phyloP scores from a whole-genome alignment of 2,797 vertebrate genomes.

The Pseudocheirus occidentalis region DNA sequence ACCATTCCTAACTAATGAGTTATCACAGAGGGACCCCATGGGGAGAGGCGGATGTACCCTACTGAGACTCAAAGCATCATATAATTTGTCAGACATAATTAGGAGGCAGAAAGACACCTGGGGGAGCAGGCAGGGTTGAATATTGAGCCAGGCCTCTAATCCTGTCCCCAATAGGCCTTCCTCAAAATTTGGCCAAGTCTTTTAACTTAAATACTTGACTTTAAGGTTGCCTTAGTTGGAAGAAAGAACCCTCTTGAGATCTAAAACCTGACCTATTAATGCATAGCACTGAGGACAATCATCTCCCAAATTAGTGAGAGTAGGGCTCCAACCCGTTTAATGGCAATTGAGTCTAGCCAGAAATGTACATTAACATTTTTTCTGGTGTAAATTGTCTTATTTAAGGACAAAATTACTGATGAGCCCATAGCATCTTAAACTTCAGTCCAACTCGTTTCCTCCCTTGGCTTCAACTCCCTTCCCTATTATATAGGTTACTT shows the following conservation, averaged over 20 bases:
- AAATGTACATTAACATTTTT: not conserved
- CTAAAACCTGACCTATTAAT: not conserved
- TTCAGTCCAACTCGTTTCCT: not conserved
- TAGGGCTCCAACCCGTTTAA: not conserved
- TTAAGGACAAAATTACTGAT: not conserved
- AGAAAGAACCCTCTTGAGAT: not conserved
- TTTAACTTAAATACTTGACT: not conserved
- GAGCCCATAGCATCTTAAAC: not conserved
- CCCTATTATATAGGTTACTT: not conserved
- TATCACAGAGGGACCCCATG: not conserved
- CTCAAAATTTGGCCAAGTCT: not conserved
- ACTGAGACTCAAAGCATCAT: not conserved
- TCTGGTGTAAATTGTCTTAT: not conserved
- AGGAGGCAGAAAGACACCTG: not conserved
- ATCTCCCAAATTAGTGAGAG: not conserved
- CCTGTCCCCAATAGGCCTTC: not conserved
- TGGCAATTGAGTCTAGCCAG: not conserved
- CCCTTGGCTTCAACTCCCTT: not conserved
- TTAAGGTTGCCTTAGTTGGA: not conserved
- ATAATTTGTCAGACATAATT: not conserved
- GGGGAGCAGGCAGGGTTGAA: not conserved
- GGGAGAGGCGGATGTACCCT: not conserved
- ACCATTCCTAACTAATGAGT: not conserved
- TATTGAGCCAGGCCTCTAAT: not conserved
- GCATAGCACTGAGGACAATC: not conserved